These are phyloP conservation scores for Halictus quadricinctus DNA, from an alignment of 2,888 invertebrate genomes.

Conservation along the genomic window DNA sequence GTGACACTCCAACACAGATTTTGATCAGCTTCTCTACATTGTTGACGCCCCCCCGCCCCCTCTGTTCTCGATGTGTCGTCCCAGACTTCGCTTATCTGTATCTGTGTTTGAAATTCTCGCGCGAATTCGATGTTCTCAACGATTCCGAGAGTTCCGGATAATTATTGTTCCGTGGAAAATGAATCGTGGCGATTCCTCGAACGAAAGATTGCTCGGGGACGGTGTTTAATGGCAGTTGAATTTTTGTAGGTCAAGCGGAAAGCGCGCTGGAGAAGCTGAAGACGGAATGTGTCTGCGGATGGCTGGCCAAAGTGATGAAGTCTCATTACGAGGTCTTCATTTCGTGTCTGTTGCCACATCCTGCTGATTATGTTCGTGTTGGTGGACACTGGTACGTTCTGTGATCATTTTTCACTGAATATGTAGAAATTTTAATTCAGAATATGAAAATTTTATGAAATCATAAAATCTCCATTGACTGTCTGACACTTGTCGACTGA, in stretches of 20 bases:
- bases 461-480: background rate
- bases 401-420: background rate
- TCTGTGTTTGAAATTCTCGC: conserved; percentile 11
- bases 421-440: no score
- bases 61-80: conserved; percentile 21
- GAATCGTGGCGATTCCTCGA: background rate
- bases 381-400: conserved; percentile 94
- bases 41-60: conserved; percentile 17
- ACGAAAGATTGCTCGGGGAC: background rate
- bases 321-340: conserved; percentile 95
- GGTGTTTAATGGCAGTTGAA: conserved; percentile 25
- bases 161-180: background rate
- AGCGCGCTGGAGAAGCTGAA: conserved; percentile 95
- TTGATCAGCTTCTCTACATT: conserved; percentile 36
- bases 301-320: conserved; percentile 93
- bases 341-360: conserved; percentile 96
- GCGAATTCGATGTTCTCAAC: background rate
- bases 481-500: background rate
- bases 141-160: background rate
- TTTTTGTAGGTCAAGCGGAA: conserved; percentile 87
- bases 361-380: conserved; percentile 96
- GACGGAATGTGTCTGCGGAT: conserved; percentile 95
- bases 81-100: conserved; percentile 28
- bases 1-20: conserved; percentile 42
- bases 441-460: no score